Base-by-base conservation (phyloP, 2,113 vertebrate genomes). In the Emydocephalus ijimae region DNA sequence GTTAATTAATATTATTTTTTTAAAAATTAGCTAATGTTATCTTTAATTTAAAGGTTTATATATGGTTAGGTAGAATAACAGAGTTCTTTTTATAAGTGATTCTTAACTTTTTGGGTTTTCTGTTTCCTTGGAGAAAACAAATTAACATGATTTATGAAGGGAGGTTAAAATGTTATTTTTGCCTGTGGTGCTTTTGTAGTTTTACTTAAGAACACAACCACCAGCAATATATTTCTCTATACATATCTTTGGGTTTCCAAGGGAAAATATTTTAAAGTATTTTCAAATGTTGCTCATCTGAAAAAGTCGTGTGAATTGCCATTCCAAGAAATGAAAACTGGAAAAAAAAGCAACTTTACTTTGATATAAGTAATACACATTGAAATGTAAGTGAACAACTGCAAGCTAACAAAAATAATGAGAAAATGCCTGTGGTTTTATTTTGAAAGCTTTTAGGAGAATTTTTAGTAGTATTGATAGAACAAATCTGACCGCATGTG, bases 71-170 rank as follows among this genome's bases (percentile, higher is more conserved):
- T 90, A 45, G 92, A 96, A 20, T 7, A 29, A 91, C 24, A 87
- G 24, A 14, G 56, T 6, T 0, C 54, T 92, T 57, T 89, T 85
- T 45, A 91, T 55, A 90, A 93, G 90, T 12, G 87, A 52, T 20
- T 10, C 1, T 20, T n/a, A 91, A 1, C 39, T 88, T 95, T 85
- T 88, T 11, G 29, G 93, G 56, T 54, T 15, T 52, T 91, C 43
- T 93, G 21, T 90, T 93, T 29, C 90, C 94, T 57, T 86, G 1
- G n/a, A 94, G 24, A 95, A 91, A 90, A 20, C 85, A 95, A 93
- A 39, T 91, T 74, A 3, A 88, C 92, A 85, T 24, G 9, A 43
- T 85, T 92, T 93, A 91, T 86, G 57, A 95, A 96, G 89, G 59
- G 43, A 95, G 91, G 91, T 90, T 93, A 92, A 45, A 89, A 92